Base-by-base conservation (phyloP, 2,888 invertebrate genomes). In the Agriotes lineatus region DNA sequence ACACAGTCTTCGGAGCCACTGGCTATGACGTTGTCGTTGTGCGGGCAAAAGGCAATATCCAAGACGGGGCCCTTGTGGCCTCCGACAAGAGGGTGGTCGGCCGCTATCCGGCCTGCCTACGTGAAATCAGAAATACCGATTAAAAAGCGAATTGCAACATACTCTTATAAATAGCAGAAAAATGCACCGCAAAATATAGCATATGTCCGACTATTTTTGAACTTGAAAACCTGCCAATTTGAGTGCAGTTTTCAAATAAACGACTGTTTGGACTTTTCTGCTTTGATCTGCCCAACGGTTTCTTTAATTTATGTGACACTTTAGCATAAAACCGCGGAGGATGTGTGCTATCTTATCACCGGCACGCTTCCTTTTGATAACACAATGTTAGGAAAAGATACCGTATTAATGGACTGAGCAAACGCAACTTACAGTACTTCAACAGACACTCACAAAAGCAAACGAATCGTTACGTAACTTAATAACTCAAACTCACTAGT, bases 1-100 rank as follows among this genome's bases (percentile, higher is more conserved):
- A 97, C 96, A 82, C 96, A 96, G 85, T 99, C 99, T 83, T 98
- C 98, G 0, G 97, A 97, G 60, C 96, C 96, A 60, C 97, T 96
- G 54, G 99, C 99, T 79, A 99, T 97, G 72, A 98, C 94, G 84
- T 97, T 96, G 86, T 99, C 98, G 83, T 98, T 96, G 86, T 98
- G 98, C 0, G 98, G 98, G 85, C 96, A 97, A 97, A 97, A 99
- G 52, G 97, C 94, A 78, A 99, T 95, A 86, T 99, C 98, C 72
- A 97, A 86, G 33, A 99, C 96, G 0, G 97, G 96, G 25, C 97
- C 98, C 82, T 96, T 95, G 88, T 99, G 99, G 39, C 98, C 98
- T 57, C 96, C 96, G 39, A 99, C 97, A 67, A 96, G 86, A 2
- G 97, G 96, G 85, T 96, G 93, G 86, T 97, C 96, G 0, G 97